These are phyloP conservation scores for Sisyra terminalis DNA, from an alignment of 2,888 invertebrate species.

Conservation along the genomic window DNA sequence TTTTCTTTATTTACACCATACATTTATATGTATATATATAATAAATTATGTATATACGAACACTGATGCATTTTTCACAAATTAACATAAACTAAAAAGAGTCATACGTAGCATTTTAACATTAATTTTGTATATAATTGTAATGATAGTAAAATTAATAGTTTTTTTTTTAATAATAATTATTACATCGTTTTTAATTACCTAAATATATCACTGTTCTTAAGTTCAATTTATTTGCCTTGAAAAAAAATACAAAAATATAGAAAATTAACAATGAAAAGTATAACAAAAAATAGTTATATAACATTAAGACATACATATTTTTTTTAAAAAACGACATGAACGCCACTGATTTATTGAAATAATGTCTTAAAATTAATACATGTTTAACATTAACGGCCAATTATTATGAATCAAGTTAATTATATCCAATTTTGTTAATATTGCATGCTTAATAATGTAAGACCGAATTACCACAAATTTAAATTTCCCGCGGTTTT, in stretches of 20 bases:
- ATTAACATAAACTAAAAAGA: slow-evolving; percentile 8
- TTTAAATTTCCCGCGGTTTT: too few species aligned
- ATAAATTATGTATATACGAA: neutral
- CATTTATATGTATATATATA: neutral
- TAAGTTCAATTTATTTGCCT: slow-evolving; percentile 7
- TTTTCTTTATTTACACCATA: slow-evolving; percentile 7
- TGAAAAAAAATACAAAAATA: slow-evolving; percentile 1
- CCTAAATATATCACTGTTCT: slow-evolving; percentile 9
- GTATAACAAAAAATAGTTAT: slow-evolving; percentile 12
- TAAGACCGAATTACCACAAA: too few species aligned
- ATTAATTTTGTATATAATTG: slow-evolving; percentile 7
- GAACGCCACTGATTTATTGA: too few species aligned
- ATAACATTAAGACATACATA: slow-evolving; percentile 10
- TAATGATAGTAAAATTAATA: neutral
- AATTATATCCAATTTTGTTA: too few species aligned
- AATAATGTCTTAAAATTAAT: slow-evolving; percentile 17
- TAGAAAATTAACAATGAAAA: slow-evolving; percentile 9
- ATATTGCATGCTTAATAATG: too few species aligned
- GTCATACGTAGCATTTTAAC: slow-evolving; percentile 8
- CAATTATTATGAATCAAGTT: too few species aligned
- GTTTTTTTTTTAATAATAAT: too few species aligned
- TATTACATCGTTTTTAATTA: slow-evolving; percentile 4
- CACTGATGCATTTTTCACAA: slow-evolving; percentile 4
- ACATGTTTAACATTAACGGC: slow-evolving; percentile 14
- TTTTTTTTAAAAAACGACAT: too few species aligned